Base-by-base conservation (phyloP, 2,797 vertebrate species). In the Anniella stebbinsi region DNA sequence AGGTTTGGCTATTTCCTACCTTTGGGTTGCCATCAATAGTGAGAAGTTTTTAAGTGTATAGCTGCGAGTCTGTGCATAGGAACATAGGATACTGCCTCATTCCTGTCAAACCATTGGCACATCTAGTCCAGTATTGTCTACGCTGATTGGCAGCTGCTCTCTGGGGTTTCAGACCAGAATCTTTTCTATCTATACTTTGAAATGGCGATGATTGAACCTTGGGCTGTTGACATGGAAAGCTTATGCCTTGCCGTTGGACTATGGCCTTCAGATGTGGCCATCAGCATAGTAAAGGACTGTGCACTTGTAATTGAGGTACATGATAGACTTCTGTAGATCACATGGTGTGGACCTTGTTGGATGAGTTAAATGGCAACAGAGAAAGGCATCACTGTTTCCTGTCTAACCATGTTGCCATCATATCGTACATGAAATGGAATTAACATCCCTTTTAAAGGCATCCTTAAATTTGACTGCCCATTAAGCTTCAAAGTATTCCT, bases 401-500 rank as follows among this genome's bases (percentile, higher is more conserved):
- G 94, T 95, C 92, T 89, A 92, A 93, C 92, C 82, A 3, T 83
- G 91, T 88, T 83, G 69, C 70, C 90, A 88, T 45, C 28, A 38
- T 93, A 93, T 93, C 90, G 89, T 90, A 94, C 77, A 87, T 41
- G 93, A 94, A 93, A 91, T 88, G 85, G 89, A 89, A 84, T 77
- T 89, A 88, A 95, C 85, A 30, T 93, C 92, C 96, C 95, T 95
- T 87, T 91, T 83, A 94, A 95, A 95, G 93, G 88, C 93, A 0
- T 95, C 92, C 92, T 86, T 92, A 93, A 93, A 91, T 92, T 84
- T 93, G 94, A 93, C 90, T 57, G 88, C 93, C 91, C 91, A 92
- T 93, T 95, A n/a, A 72, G 18, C 93, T 95, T 96, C 94, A 96
- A 96, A 95, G 95, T 94, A 93, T 96, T 95, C 95, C 78, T 94